phyloP scores from a whole-genome alignment of 1,140 invertebrate species.

The Dinoponera quadriceps region DNA sequence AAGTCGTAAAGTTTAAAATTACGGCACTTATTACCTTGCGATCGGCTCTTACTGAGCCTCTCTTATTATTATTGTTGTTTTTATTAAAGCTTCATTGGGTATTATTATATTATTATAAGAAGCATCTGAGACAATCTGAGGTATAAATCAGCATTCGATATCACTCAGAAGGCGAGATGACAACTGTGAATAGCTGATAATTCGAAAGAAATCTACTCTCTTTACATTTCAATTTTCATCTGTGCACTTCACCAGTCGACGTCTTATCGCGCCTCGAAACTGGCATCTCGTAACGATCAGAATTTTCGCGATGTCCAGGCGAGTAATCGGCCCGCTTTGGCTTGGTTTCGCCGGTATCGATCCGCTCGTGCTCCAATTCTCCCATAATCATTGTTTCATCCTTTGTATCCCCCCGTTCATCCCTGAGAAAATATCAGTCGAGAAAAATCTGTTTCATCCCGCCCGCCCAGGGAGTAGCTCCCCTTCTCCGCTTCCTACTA shows the following conservation, averaged over 20 bases:
- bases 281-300: not conserved
- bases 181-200: not conserved
- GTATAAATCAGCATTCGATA: too few species aligned
- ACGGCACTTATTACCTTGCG: too few species aligned
- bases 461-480: not conserved
- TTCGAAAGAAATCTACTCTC: too few species aligned
- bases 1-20: too few species aligned
- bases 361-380: slow-evolving; percentile 3
- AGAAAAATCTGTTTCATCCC: slow-evolving; percentile 53
- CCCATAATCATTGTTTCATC: slow-evolving; percentile 19
- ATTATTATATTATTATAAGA: too few species aligned
- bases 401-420: slow-evolving; percentile 9
- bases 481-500: slow-evolving; percentile 8
- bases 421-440: slow-evolving; percentile 8
- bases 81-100: too few species aligned
- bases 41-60: too few species aligned
- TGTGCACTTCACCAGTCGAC: not conserved
- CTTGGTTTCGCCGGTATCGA: not conserved
- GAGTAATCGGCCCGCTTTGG: not conserved
- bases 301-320: not conserved
- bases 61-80: too few species aligned
- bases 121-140: too few species aligned
- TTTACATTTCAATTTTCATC: not conserved
- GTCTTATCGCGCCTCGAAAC: not conserved
- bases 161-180: not conserved